Conservation (phyloP, 2,888 invertebrate species). For the Gastracanthus pulcherrimus region DNA sequence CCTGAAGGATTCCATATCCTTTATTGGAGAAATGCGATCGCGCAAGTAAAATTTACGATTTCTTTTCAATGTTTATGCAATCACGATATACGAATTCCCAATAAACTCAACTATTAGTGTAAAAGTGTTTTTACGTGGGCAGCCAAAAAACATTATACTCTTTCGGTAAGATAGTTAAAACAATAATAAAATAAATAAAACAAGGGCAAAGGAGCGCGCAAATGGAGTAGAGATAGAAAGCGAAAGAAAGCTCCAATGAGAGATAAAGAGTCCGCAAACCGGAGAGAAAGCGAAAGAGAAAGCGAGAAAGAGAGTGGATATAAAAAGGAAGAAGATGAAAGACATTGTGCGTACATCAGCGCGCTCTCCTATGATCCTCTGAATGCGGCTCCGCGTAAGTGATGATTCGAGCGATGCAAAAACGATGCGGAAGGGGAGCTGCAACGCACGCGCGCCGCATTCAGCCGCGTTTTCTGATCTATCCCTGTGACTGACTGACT, state of each 20-base stretch:
- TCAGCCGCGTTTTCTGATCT: slow-evolving; percentile 34
- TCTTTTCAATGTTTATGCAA: no score
- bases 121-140: neutral
- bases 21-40: no score
- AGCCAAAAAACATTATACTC: neutral
- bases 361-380: neutral
- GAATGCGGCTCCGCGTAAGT: slow-evolving; percentile 24
- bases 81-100: no score
- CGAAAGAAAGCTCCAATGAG: slow-evolving; percentile 64
- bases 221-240: neutral
- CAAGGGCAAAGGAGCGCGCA: neutral
- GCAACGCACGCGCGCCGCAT: slow-evolving; percentile 16
- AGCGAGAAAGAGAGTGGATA: neutral
- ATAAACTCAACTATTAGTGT: no score
- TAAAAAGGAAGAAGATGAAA: slow-evolving; percentile 32
- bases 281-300: slow-evolving; percentile 63
- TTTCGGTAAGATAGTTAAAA: no score
- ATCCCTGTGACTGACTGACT: slow-evolving; percentile 34
- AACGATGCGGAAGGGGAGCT: neutral
- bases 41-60: no score
- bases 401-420: slow-evolving; percentile 38
- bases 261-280: slow-evolving; percentile 62
- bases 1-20: no score
- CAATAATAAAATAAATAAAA: no score
- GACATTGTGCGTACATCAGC: neutral